A percentile compares a stretch with the other conserved stretches of the same genome.
Conservation (phyloP, 2,113 vertebrate species). For the Sturnira hondurensis region DNA sequence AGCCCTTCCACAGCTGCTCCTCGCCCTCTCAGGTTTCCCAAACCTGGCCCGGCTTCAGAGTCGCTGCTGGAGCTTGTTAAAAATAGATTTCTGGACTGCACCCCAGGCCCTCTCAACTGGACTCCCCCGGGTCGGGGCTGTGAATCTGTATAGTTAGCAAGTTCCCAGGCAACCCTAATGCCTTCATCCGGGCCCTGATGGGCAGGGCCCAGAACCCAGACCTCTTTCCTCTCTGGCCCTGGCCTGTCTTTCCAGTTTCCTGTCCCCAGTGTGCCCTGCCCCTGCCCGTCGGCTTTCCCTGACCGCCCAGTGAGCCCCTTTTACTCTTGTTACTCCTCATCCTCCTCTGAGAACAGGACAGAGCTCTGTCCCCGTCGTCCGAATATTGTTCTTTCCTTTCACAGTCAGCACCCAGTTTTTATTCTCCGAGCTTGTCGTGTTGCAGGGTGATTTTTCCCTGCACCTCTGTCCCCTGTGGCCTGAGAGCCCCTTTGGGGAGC, state of each 20-base stretch:
- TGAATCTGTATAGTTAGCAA: background rate
- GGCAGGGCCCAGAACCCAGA: background rate
- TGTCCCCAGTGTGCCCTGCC: rapidly evolving
- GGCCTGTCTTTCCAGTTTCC: background rate
- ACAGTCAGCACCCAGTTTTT: background rate
- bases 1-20: background rate
- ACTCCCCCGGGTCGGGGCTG: background rate
- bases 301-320: background rate
- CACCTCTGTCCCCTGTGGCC: background rate
- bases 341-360: background rate
- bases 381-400: no score
- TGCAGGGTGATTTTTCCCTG: background rate
- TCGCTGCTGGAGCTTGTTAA: background rate
- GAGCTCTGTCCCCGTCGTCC: rapidly evolving
- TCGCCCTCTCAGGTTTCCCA: background rate
- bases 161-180: no score
- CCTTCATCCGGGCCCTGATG: rapidly evolving
- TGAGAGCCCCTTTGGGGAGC: background rate
- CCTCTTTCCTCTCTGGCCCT: background rate
- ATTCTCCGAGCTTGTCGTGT: background rate
- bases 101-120: background rate
- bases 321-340: no score
- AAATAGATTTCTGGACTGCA: background rate
- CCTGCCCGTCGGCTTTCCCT: background rate
- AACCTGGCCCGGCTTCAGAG: background rate